Conservation (phyloP, 2,888 invertebrate genomes). For the Nemotelus pantherinus region DNA sequence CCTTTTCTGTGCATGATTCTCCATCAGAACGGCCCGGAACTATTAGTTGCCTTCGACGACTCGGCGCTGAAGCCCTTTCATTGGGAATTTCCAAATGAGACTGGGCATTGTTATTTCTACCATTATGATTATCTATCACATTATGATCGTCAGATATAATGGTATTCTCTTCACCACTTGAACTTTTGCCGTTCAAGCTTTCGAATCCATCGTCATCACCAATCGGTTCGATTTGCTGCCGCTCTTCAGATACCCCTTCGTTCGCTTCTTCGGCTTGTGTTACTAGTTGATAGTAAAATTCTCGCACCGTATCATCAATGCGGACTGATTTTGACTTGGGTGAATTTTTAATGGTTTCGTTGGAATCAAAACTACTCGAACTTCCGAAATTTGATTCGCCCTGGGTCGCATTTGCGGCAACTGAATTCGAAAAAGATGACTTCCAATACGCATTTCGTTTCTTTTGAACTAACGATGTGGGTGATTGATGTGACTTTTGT, state of each 20-base stretch:
- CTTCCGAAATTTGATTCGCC: background rate
- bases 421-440: slow-evolving; percentile 60
- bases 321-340: slow-evolving; percentile 35
- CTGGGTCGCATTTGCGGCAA: background rate
- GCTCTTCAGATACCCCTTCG: slow-evolving; percentile 33
- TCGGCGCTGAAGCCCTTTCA: background rate
- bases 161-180: slow-evolving; percentile 69
- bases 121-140: background rate
- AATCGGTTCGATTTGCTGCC: slow-evolving; percentile 45
- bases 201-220: slow-evolving; percentile 86
- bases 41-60: background rate
- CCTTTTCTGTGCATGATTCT: slow-evolving; percentile 38
- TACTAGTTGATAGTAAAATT: slow-evolving; percentile 55
- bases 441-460: slow-evolving; percentile 65
- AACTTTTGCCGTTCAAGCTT: slow-evolving; percentile 84
- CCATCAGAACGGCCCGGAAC: slow-evolving; percentile 7
- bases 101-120: background rate
- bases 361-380: background rate
- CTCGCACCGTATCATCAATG: slow-evolving; percentile 54
- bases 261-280: slow-evolving; percentile 48
- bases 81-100: slow-evolving; percentile 46
- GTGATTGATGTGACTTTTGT: slow-evolving; percentile 11
- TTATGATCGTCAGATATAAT: slow-evolving; percentile 4
- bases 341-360: background rate
- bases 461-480: slow-evolving; percentile 53